Evolutionary conservation across 1,140 invertebrate genomes (phyloP), one percentile per base, ranked within the genome.

Genomic region (Mercenaria mercenaria): DNA sequence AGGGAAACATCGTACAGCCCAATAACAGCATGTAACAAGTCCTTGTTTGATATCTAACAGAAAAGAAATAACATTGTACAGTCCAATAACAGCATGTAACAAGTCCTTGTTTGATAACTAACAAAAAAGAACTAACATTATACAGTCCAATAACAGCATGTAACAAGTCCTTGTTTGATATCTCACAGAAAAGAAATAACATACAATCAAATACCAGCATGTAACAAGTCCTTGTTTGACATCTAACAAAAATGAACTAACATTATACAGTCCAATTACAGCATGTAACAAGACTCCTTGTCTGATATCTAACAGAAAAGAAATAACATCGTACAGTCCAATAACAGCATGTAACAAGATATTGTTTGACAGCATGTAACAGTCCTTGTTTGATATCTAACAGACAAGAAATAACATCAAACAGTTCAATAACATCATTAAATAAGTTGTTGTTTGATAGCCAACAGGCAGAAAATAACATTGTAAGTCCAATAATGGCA

Each of bases 331-430:
- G 92, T 96, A 96, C 26, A 96, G 90, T 11, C 95, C 96, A 59
- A 95, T 93, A 13, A 96, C 95, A 61, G 96, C 95, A 94, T 96
- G 96, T n/a, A 96, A 88, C 26, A 96, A 82, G n/a, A n/a, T n/a
- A n/a, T n/a, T n/a, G n/a, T n/a, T n/a, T n/a, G n/a, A n/a, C n/a
- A n/a, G n/a, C n/a, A n/a, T n/a, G n/a, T n/a, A n/a, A n/a, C n/a
- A n/a, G 56, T 96, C 95, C 79, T 82, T 77, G 86, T 95, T 95
- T 23, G 94, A 93, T 59, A 95, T 91, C 95, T 96, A 89, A 88
- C 90, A 91, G 56, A 90, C 26, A 2, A 26, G 41, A 50, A 39
- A 59, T n/a, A 0, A 95, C 94, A 92, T 96, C 94, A 93, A 96
- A 96, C 26, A 96, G 90, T 11, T 95, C 96, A 59, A 95, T 93